Conservation (phyloP, 2,797 vertebrate genomes). For the Melanotaenia nigrans region DNA sequence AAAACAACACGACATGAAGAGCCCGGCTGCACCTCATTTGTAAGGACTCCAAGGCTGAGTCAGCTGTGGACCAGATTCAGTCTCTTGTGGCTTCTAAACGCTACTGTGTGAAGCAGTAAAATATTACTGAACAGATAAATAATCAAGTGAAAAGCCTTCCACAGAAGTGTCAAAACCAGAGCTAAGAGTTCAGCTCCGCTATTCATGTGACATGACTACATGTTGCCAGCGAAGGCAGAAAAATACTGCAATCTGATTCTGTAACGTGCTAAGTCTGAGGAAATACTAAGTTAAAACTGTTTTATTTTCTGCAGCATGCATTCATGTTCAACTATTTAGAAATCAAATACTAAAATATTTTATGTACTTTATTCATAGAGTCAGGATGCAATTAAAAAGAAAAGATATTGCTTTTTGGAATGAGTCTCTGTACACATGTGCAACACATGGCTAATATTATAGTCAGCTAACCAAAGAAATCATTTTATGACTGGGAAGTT, state of each 20-base stretch:
- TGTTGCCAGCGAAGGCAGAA: background rate
- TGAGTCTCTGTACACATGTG: constrained; percentile 8
- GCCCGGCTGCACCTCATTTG: constrained; percentile 27
- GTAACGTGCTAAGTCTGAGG: background rate
- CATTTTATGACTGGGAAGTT: constrained; percentile 9
- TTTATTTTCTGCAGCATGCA: background rate
- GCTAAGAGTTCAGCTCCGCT: constrained; percentile 5
- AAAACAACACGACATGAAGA: constrained; percentile 24
- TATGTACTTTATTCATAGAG: too few species aligned
- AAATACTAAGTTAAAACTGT: background rate
- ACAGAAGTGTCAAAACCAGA: constrained; percentile 5
- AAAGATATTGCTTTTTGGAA: background rate
- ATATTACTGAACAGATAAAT: constrained; percentile 10
- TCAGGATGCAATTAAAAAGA: too few species aligned
- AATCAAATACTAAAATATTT: too few species aligned
- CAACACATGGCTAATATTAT: constrained; percentile 29
- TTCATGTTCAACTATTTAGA: background rate
- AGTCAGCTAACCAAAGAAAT: constrained; percentile 26
- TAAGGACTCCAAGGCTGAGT: constrained; percentile 6
- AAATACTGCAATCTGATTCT: background rate
- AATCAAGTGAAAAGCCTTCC: background rate
- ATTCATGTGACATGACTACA: constrained; percentile 1
- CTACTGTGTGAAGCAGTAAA: background rate
- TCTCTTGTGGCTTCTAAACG: background rate
- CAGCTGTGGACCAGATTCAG: constrained; percentile 14